Conservation (phyloP, 2,113 vertebrate genomes). For the Dipodomys merriami region DNA sequence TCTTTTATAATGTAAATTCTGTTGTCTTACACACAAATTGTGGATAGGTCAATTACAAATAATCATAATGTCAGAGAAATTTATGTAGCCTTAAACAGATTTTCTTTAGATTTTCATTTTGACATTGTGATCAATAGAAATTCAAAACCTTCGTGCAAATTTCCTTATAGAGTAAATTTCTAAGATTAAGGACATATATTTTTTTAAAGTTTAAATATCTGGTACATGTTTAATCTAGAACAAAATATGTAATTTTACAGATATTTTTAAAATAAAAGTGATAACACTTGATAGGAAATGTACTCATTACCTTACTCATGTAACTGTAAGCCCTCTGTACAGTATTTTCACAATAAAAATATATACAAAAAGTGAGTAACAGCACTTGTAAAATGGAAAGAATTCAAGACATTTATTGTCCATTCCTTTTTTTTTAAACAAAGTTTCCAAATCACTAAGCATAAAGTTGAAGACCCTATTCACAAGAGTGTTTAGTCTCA, state of each 20-base stretch:
- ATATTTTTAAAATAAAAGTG: not conserved
- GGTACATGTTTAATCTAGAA: not conserved
- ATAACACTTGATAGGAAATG: too few species aligned
- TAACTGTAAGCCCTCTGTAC: too few species aligned
- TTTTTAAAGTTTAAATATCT: not conserved
- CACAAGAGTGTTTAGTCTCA: not conserved
- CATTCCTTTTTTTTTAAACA: not conserved
- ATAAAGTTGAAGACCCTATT: not conserved
- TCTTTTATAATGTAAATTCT: constrained; percentile 50
- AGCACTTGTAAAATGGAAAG: not conserved
- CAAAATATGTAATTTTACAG: not conserved
- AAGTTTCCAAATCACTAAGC: constrained; percentile 9
- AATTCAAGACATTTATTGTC: not conserved
- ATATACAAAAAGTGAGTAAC: too few species aligned
- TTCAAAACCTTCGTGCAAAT: not conserved
- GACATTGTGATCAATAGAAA: not conserved
- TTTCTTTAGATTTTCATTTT: constrained; percentile 44
- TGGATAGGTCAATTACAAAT: not conserved
- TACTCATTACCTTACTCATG: too few species aligned
- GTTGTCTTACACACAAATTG: not conserved
- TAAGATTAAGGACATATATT: not conserved
- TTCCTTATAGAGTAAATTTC: not conserved
- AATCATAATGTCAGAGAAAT: constrained; percentile 12
- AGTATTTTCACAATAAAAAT: too few species aligned
- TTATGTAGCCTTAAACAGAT: not conserved